A percentile compares a stretch with the other conserved stretches of the same genome.
These are phyloP conservation scores for Acrossocheilus wenchowensis DNA, from an alignment of 2,797 vertebrate genomes.

Conservation along the genomic window DNA sequence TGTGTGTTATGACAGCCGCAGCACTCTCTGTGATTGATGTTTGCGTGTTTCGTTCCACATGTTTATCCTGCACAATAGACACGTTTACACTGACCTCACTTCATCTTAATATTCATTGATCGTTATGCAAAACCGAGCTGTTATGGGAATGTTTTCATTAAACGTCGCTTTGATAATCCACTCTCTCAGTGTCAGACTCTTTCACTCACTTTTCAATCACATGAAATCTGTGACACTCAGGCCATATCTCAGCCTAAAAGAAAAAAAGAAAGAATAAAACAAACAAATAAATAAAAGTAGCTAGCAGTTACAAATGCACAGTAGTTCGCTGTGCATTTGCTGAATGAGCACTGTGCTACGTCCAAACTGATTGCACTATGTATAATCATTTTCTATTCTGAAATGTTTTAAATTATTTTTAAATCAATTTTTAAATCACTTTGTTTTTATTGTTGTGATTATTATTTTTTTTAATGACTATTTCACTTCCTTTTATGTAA, in stretches of 20 bases:
- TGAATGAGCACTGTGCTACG: no score
- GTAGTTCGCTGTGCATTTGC: no score
- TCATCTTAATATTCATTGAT: constrained; percentile 35
- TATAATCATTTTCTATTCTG: no score
- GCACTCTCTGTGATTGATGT: constrained; percentile 49
- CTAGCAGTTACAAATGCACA: no score
- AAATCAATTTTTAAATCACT: no score
- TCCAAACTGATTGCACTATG: no score
- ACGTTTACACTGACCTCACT: constrained; percentile 35
- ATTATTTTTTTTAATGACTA: no score
- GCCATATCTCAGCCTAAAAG: neutral
- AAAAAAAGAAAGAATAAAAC: neutral
- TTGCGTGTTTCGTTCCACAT: constrained; percentile 31
- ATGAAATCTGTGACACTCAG: neutral
- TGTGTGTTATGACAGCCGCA: constrained; percentile 44
- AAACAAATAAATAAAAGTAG: neutral
- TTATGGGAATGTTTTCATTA: constrained; percentile 40
- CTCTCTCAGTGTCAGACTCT: constrained; percentile 19
- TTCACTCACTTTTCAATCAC: neutral
- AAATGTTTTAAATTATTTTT: no score
- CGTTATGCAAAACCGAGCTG: constrained; percentile 19
- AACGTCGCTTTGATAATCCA: neutral
- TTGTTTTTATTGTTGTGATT: no score
- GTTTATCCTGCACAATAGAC: constrained; percentile 40
- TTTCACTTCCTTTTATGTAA: no score